Base-by-base conservation (phyloP, 2,888 invertebrate species). In the Ochropleura plecta region DNA sequence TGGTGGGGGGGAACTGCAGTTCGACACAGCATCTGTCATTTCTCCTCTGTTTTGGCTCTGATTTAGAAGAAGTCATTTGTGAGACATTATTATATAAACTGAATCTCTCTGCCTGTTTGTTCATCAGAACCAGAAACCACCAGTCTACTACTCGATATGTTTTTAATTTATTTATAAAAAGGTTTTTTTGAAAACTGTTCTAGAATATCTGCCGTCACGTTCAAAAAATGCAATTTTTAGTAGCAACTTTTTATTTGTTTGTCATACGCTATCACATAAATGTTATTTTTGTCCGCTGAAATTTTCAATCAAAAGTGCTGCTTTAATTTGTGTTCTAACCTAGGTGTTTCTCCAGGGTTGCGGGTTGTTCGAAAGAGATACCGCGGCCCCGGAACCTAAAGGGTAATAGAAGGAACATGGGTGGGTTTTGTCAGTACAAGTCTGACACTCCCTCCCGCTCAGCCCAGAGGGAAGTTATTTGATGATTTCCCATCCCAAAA, bases 1-100 rank as follows among this genome's bases (percentile, higher is more conserved):
- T 51, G 20, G 57, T 46, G 46, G 46, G 76, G 30, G 14, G 9
- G 40, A 64, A 75, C 30, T 76, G 9, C 8, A 60, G 44, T 18
- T 66, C 18, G 12, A 16, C 5, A 49, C 30, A 64, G 18, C 42
- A 30, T n/a, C 42, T 64, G 48, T 30, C 8, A n/a, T 65, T 71
- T 63, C 6, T 18, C n/a, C 0, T 55, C 48, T 20, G 49, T 66
- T n/a, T 18, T 64, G 30, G 46, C n/a, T 44, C n/a, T 30, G 57
- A 59, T 44, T 60, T 42, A 14, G n/a, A 71, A 44, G 42, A 42
- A 42, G 18, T 57, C 42, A 42, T 14, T 42, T 10, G 40, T 57
- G 14, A 5, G 9, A 3, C 5, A 40, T 16, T n/a, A 16, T 40
- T 53, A n/a, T 8, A 8, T 48, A 53, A 40, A 46, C 4, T 40